Percentiles rank a stretch among this genome's conserved stretches.
Conservation (phyloP, 2,113 vertebrate genomes). For the Sinocyclocheilus anshuiensis region DNA sequence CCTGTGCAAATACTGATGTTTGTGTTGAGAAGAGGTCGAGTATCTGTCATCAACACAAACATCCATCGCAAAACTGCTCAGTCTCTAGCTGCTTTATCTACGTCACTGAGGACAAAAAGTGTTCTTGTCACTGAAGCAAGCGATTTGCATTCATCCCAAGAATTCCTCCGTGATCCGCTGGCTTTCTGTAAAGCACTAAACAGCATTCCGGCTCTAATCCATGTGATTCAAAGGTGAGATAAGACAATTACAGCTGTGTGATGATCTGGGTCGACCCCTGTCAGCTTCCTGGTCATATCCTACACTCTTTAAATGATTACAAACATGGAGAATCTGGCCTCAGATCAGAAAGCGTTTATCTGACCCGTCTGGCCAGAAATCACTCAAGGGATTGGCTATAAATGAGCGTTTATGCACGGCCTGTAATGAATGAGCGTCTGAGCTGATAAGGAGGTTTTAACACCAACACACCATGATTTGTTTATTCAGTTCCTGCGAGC, state of each 20-base stretch:
- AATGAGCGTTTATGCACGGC: conserved; percentile 27
- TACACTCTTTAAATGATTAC: background rate
- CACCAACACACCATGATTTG: background rate
- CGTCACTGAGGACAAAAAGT: background rate
- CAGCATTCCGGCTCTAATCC: conserved; percentile 29
- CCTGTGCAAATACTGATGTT: background rate
- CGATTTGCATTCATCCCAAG: background rate
- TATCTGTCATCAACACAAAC: background rate
- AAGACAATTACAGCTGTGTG: background rate
- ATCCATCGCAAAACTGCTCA: background rate
- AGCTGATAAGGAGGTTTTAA: background rate
- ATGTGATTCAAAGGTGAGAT: conserved; percentile 18
- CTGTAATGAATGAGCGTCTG: conserved; percentile 10
- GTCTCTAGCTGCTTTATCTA: background rate
- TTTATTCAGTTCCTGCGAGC: background rate
- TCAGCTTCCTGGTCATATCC: background rate
- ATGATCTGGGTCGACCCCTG: conserved; percentile 3
- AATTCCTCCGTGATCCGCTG: conserved; percentile 20
- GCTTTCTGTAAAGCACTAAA: conserved; percentile 25
- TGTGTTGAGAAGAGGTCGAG: conserved; percentile 15
- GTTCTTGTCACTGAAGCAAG: background rate
- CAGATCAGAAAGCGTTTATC: background rate
- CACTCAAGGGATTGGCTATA: background rate
- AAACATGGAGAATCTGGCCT: background rate
- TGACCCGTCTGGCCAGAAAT: background rate